phyloP scores from a whole-genome alignment of 2,888 invertebrate genomes.

The Tetragonisca angustula region DNA sequence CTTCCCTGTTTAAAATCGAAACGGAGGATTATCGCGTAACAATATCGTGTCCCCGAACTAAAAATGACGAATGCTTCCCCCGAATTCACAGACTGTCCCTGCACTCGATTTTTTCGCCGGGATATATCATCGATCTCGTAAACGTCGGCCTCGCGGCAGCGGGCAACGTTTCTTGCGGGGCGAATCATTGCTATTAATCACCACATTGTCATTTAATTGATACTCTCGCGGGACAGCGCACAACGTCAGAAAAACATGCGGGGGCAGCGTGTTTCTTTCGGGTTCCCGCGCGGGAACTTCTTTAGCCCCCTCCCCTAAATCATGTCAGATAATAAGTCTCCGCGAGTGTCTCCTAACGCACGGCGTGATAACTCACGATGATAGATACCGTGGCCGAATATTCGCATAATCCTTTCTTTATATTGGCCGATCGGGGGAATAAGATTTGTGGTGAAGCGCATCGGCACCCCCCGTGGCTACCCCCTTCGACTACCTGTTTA shows the following conservation, averaged over 20 bases:
- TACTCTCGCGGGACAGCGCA: conserved; percentile 42
- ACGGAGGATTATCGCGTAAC: neutral
- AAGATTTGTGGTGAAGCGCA: conserved; percentile 74
- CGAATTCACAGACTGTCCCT: neutral
- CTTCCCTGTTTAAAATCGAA: neutral
- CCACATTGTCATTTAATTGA: conserved; percentile 56
- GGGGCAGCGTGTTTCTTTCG: conserved; percentile 32
- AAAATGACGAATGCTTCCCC: neutral
- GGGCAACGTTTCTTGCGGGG: conserved; percentile 15
- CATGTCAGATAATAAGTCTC: conserved; percentile 77
- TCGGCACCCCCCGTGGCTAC: conserved; percentile 75
- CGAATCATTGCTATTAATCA: conserved; percentile 51
- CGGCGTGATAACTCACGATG: conserved; percentile 78
- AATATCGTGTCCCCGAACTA: neutral
- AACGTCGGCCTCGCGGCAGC: conserved; percentile 6
- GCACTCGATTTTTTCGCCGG: neutral
- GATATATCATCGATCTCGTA: neutral
- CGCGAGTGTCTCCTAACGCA: conserved; percentile 71
- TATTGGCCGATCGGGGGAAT: conserved; percentile 66
- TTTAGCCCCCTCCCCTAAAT: conserved; percentile 71
- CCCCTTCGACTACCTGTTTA: conserved; percentile 49
- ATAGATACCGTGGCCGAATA: conserved; percentile 74
- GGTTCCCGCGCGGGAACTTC: conserved; percentile 9
- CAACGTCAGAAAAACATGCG: conserved; percentile 44
- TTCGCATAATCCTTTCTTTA: conserved; percentile 79